Conservation (phyloP, 64 coral and sea anemone species). For the Exaiptasia diaphana region DNA sequence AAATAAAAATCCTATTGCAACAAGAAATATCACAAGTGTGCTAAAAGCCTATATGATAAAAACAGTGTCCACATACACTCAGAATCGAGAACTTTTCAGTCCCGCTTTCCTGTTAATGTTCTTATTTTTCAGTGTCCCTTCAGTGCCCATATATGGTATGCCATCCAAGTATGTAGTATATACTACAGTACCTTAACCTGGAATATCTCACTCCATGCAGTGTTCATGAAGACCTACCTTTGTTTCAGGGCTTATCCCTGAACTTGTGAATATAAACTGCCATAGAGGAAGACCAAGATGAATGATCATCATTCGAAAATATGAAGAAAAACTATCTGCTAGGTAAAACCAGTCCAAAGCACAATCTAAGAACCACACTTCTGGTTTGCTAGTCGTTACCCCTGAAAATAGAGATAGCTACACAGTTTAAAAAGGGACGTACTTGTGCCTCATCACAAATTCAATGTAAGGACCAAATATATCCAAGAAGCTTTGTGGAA, state of each 20-base stretch:
- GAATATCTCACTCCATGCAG: too few species aligned
- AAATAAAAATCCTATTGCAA: too few species aligned
- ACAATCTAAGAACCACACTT: slow-evolving; percentile 93
- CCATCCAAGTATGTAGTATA: too few species aligned
- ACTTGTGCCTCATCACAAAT: neutral
- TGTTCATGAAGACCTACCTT: too few species aligned
- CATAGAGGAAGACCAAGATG: slow-evolving; percentile 91
- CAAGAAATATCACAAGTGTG: too few species aligned
- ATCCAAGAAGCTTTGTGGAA: too few species aligned
- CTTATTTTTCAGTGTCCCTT: too few species aligned
- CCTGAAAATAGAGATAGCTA: slow-evolving; percentile 1
- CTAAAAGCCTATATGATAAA: too few species aligned
- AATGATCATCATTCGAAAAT: slow-evolving; percentile 93
- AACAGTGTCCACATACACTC: too few species aligned
- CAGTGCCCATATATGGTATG: too few species aligned
- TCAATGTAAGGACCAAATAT: neutral
- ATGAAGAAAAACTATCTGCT: slow-evolving; percentile 62
- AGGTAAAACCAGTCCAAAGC: slow-evolving; percentile 87
- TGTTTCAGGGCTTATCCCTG: slow-evolving; percentile 89
- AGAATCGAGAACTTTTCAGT: too few species aligned
- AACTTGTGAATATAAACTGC: slow-evolving; percentile 83
- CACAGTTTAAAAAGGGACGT: neutral
- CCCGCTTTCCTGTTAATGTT: too few species aligned
- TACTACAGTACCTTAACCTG: neutral
- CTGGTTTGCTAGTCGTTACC: slow-evolving; percentile 76